Conservation (phyloP, 1,140 invertebrate species). For the Dinothrombium tinctorium region DNA sequence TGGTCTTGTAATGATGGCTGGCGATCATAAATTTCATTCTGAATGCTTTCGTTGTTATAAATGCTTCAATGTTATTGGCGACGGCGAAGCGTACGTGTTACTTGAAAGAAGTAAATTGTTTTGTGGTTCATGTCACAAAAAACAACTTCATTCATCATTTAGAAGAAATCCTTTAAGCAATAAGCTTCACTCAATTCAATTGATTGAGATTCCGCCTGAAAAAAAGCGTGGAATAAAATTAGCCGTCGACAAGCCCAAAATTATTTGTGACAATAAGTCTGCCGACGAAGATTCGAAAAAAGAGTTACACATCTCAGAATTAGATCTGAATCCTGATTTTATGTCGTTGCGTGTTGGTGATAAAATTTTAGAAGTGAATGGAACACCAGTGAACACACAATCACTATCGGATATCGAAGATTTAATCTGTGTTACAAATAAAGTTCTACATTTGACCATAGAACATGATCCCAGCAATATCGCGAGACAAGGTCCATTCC, state of each 20-base stretch:
- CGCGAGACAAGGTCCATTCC: background rate
- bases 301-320: conserved; percentile 26
- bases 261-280: too few species aligned
- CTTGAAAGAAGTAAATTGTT: too few species aligned
- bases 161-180: too few species aligned
- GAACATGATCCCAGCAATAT: conserved; percentile 53
- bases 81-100: too few species aligned
- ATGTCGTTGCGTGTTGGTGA: conserved; percentile 70
- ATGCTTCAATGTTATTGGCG: too few species aligned
- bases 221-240: conserved; percentile 30
- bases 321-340: conserved; percentile 50
- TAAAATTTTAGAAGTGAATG: conserved; percentile 72
- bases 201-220: conserved; percentile 42
- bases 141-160: too few species aligned
- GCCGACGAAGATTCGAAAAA: background rate
- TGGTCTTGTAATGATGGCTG: too few species aligned
- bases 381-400: conserved; percentile 52
- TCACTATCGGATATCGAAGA: conserved; percentile 20
- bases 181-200: conserved; percentile 44
- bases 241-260: conserved; percentile 27
- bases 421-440: too few species aligned
- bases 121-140: too few species aligned
- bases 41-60: too few species aligned
- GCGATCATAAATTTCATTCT: too few species aligned
- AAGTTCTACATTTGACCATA: conserved; percentile 40